Base-by-base conservation (phyloP, 1,140 invertebrate genomes). In the Micrasema longulum region DNA sequence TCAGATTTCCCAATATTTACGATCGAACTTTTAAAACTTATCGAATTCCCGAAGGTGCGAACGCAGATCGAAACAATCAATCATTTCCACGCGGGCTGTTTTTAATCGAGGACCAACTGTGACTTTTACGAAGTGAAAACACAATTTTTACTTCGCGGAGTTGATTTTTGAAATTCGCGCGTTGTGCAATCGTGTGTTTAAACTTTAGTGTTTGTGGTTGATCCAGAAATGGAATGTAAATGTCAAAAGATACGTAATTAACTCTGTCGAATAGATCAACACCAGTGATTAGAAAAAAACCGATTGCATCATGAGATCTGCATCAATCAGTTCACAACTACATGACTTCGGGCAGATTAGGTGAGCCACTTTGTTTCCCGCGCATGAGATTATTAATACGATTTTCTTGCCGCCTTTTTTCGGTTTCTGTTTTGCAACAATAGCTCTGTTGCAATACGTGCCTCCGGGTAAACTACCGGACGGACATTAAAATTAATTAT, bases 241-340 rank as follows among this genome's bases (percentile, higher is more conserved):
- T 41, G 20, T 23, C 35, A 23, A 60, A 9, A 43, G n/a, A 38
- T 18, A 60, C 35, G n/a, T 41, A 60, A 60, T 60, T 60, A 60
- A 18, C 35, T 10, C 53, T 43, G 36, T 38, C 36, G 36, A 22
- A 22, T 60, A 18, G 14, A 60, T 60, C 55, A 38, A n/a, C 16
- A 4, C n/a, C 31, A 60, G 26, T 16, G 18, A 60, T 43, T 22
- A 48, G 45, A n/a, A 16, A 18, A 18, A 31, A 31, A 7, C 26
- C 31, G 14, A 48, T 70, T 70, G 38, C 68, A 48, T 62, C 45
- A 70, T 71, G 69, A 65, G 50, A 71, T 71, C 22, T 35, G 35
- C 69, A 38, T 52, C 69, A 50, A 64, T 71, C 60, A 71, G 50
- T 62, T 55, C 38, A 14, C 67, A 45, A 26, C 53, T 22, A n/a